Evolutionary conservation across 2,888 invertebrate genomes (phyloP).

Genomic region (Yponomeuta plumbellus): DNA sequence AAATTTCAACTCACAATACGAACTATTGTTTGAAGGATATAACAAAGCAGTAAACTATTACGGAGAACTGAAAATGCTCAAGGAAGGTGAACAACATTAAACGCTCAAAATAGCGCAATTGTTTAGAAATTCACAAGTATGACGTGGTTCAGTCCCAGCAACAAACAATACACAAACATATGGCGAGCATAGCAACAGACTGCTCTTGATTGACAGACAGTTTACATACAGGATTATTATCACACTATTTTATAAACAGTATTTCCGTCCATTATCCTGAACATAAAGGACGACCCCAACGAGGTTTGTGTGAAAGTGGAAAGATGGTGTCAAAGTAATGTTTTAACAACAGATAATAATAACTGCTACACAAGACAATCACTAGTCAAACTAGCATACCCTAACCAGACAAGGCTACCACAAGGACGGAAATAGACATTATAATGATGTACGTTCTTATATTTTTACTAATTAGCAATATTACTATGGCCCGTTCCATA

Average conservation of each 20-base stretch:
- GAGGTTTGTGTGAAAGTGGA: constrained; percentile 1
- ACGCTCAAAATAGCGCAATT: constrained; percentile 3
- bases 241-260: constrained; percentile 17
- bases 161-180: constrained; percentile 13
- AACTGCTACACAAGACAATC: too few species aligned
- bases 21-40: background rate
- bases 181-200: constrained; percentile 12
- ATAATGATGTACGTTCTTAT: too few species aligned
- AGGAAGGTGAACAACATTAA: constrained; percentile 7
- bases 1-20: background rate
- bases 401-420: too few species aligned
- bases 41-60: background rate
- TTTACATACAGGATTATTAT: constrained; percentile 14
- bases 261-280: constrained; percentile 12
- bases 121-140: constrained; percentile 8
- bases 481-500: too few species aligned
- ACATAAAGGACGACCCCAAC: background rate
- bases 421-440: too few species aligned
- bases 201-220: constrained; percentile 11
- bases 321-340: background rate
- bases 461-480: too few species aligned
- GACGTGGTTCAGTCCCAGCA: constrained; percentile 4
- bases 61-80: background rate
- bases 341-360: too few species aligned
- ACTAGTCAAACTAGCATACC: too few species aligned